Percentiles rank a stretch among this genome's conserved stretches.
These are phyloP conservation scores for Drosophila recens DNA, from an alignment of 2,888 invertebrate species.

Conservation along the genomic window DNA sequence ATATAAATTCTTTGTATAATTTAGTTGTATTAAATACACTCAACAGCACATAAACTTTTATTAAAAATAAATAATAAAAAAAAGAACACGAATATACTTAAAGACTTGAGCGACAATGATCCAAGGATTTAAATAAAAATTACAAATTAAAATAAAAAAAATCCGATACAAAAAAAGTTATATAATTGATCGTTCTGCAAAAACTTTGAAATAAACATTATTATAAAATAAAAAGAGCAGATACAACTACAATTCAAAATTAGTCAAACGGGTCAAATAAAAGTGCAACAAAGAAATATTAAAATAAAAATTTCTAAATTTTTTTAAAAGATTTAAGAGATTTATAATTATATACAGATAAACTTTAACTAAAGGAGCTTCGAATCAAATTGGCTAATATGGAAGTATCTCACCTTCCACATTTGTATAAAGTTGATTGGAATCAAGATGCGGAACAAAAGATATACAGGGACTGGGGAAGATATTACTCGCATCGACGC, in stretches of 20 bases:
- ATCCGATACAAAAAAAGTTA: not conserved
- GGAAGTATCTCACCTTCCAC: too few relatives aligned
- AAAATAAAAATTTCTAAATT: too few relatives aligned
- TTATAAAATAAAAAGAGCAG: not conserved
- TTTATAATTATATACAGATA: not conserved
- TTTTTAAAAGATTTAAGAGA: not conserved
- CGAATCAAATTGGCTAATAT: not conserved
- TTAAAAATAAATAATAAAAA: not conserved
- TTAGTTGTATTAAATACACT: not conserved
- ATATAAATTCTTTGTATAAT: not conserved
- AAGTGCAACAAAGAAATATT: not conserved
- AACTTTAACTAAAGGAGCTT: not conserved
- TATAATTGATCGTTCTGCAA: not conserved
- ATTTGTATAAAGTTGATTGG: not conserved
- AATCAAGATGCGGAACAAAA: slow-evolving; percentile 1
- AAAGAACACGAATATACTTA: not conserved
- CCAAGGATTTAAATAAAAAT: not conserved
- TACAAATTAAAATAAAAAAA: not conserved
- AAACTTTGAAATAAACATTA: not conserved
- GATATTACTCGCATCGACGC: not conserved
- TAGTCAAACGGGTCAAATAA: not conserved
- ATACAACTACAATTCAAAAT: not conserved
- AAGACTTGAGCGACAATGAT: not conserved
- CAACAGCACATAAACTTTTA: not conserved
- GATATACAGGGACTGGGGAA: slow-evolving; percentile 11